phyloP scores from a whole-genome alignment of 2,888 invertebrate species.

The Parnassius mnemosyne region DNA sequence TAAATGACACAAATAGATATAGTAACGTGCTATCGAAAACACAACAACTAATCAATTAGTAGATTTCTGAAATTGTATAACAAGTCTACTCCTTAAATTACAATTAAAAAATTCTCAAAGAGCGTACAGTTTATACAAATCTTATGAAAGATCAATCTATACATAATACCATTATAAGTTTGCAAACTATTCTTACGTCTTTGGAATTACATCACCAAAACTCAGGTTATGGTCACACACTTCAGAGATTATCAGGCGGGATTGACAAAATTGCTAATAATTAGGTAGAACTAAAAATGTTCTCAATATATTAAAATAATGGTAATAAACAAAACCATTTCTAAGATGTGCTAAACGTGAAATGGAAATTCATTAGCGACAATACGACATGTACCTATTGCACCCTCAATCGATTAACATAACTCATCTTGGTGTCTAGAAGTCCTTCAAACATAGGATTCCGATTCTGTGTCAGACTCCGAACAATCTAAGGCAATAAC shows the following conservation, averaged over 20 bases:
- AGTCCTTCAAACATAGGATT: constrained; percentile 66
- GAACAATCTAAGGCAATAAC: constrained; percentile 68
- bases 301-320: constrained; percentile 28
- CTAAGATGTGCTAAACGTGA: constrained; percentile 13
- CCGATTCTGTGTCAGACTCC: constrained; percentile 76
- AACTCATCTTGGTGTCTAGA: neutral
- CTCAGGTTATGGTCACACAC: constrained; percentile 76
- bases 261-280: constrained; percentile 50
- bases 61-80: constrained; percentile 31
- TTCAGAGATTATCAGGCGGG: constrained; percentile 69
- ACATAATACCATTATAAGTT: constrained; percentile 58
- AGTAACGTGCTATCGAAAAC: constrained; percentile 13
- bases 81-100: constrained; percentile 30
- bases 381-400: constrained; percentile 24
- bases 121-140: constrained; percentile 28
- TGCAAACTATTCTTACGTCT: constrained; percentile 76
- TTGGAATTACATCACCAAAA: constrained; percentile 80
- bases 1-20: constrained; percentile 28
- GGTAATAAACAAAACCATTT: constrained; percentile 18
- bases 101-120: constrained; percentile 28
- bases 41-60: constrained; percentile 27
- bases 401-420: constrained; percentile 24
- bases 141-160: constrained; percentile 36
- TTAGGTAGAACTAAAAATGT: constrained; percentile 34
- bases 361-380: constrained; percentile 1